A percentile compares a stretch with the other conserved stretches of the same genome.
phyloP scores from a whole-genome alignment of 2,113 vertebrate genomes.

The Oxyura jamaicensis region DNA sequence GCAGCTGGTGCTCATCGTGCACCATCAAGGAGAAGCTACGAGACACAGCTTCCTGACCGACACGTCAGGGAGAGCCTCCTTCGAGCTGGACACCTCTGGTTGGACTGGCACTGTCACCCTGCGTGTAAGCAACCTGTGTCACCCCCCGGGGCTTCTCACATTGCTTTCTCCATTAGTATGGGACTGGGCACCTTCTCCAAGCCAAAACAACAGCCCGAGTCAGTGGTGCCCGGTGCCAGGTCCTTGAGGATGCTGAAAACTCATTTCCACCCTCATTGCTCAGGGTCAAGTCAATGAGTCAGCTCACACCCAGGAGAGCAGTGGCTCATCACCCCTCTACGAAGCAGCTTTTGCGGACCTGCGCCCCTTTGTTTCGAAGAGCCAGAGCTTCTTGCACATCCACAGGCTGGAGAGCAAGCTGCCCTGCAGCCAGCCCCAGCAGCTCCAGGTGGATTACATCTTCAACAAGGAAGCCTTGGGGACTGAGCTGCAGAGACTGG shows the following conservation, averaged over 20 bases:
- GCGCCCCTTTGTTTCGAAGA: fast-evolving
- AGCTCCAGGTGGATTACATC: not conserved
- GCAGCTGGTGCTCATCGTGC: not conserved
- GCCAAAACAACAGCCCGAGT: not conserved
- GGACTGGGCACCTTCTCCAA: not conserved
- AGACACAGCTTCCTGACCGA: not conserved
- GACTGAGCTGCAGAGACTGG: not conserved
- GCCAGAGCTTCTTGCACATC: constrained; percentile 16
- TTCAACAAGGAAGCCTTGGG: not conserved
- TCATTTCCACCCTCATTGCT: not conserved
- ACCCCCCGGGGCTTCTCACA: fast-evolving
- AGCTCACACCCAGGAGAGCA: fast-evolving
- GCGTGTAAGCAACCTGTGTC: fast-evolving
- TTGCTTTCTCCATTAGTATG: not conserved
- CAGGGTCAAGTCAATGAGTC: not conserved
- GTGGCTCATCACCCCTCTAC: fast-evolving
- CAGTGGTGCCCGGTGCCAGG: not conserved
- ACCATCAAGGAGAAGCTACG: fast-evolving
- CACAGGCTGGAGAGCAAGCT: fast-evolving
- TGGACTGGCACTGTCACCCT: fast-evolving
- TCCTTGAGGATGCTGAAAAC: not conserved
- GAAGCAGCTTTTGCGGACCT: fast-evolving
- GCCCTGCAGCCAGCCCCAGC: not conserved
- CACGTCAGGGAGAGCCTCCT: not conserved
- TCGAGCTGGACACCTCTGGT: not conserved